These are phyloP conservation scores for Tauraco hartlaubi DNA, from an alignment of 2,797 vertebrate species.

Conservation along the genomic window DNA sequence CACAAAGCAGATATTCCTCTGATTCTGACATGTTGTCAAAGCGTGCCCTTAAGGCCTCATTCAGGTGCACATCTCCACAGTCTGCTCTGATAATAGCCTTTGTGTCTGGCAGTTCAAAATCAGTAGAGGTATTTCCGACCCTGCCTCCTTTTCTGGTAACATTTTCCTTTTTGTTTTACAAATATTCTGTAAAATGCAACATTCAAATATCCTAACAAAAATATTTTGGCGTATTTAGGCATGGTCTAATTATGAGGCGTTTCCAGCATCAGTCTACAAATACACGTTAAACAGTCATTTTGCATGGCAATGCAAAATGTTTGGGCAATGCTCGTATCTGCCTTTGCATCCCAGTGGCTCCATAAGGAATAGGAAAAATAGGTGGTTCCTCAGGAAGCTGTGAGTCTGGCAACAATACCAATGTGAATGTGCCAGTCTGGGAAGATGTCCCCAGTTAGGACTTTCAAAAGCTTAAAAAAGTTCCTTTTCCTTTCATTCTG, in stretches of 20 bases:
- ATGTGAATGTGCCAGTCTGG: neutral
- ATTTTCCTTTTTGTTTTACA: constrained; percentile 6
- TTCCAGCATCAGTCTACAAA: constrained; percentile 9
- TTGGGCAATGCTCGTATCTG: neutral
- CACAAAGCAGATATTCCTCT: constrained; percentile 34
- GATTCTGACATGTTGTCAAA: constrained; percentile 30
- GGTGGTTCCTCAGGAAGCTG: neutral
- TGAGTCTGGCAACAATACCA: neutral
- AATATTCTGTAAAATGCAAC: neutral
- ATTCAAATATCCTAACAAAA: constrained; percentile 10
- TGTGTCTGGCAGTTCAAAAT: constrained; percentile 47
- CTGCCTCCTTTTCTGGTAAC: neutral
- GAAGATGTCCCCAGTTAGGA: neutral
- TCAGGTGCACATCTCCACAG: neutral
- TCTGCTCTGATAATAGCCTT: constrained; percentile 41
- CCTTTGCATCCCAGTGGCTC: neutral
- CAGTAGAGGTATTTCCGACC: neutral
- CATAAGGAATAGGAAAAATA: constrained; percentile 21
- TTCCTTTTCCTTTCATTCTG: neutral
- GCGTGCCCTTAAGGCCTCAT: constrained; percentile 14
- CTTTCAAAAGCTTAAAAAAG: neutral
- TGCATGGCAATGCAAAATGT: neutral
- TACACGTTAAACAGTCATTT: neutral
- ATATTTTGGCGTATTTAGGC: neutral
- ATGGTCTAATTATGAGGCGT: neutral